These are phyloP conservation scores for Neelides sp. DNA, from an alignment of 1,140 invertebrate species.

Conservation along the genomic window DNA sequence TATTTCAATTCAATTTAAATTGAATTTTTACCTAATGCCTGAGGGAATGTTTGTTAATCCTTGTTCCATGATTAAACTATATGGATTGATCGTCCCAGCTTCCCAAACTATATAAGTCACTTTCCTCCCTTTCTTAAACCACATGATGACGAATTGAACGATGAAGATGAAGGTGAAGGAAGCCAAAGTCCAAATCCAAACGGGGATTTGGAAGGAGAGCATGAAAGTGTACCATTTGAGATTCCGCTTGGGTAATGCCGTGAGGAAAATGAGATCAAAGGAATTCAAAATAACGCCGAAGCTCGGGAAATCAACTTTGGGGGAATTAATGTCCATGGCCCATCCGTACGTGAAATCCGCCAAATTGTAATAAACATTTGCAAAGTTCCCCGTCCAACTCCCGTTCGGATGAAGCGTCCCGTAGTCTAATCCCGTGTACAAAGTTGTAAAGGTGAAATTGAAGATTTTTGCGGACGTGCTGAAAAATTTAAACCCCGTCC, in stretches of 20 bases:
- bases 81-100: background rate
- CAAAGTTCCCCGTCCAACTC: background rate
- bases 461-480: no score
- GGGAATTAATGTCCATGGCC: no score
- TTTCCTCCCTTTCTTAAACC: background rate
- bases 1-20: no score
- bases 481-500: no score
- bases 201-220: background rate
- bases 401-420: background rate
- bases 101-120: background rate
- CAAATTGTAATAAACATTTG: background rate
- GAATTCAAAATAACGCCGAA: no score
- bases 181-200: background rate
- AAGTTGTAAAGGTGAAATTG: background rate
- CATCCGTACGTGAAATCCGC: background rate
- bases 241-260: background rate
- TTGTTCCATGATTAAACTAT: background rate
- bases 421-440: background rate
- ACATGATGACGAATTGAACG: background rate
- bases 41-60: background rate
- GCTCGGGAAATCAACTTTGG: no score
- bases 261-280: conserved; percentile 3
- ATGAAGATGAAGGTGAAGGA: background rate
- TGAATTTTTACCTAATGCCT: no score
- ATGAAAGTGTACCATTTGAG: conserved; percentile 6